Conservation (phyloP, 2,113 vertebrate genomes). For the Nothocercus nigrocapillus region DNA sequence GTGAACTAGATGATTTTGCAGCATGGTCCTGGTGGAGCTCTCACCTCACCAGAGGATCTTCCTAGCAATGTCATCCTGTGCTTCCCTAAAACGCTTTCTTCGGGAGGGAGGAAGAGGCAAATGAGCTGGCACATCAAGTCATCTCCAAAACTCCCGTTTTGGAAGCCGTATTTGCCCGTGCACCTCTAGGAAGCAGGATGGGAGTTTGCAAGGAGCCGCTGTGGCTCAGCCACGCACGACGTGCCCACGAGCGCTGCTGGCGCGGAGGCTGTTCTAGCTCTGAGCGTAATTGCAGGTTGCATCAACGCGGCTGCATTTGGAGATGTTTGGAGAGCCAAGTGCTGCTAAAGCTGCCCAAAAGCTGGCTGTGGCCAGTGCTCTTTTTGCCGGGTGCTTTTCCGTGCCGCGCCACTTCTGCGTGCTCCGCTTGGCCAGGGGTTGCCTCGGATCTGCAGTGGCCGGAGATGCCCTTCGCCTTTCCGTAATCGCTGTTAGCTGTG, state of each 20-base stretch:
- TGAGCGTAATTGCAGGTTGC: constrained; percentile 20
- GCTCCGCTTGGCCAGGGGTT: not conserved
- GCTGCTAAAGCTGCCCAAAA: not conserved
- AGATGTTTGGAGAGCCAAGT: not conserved
- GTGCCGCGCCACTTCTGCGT: rapidly evolving
- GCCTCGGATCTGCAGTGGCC: not conserved
- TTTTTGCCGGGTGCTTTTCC: not conserved
- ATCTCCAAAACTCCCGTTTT: not conserved
- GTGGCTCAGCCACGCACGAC: not conserved
- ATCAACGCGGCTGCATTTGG: not conserved
- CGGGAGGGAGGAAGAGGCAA: not conserved
- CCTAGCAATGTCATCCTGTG: not conserved
- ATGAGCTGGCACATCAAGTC: not conserved
- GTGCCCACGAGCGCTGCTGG: not conserved
- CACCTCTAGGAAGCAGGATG: not conserved
- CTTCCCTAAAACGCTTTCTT: constrained; percentile 1
- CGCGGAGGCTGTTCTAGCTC: not conserved
- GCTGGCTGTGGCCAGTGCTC: not conserved
- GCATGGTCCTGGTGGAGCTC: no score
- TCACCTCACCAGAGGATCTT: not conserved
- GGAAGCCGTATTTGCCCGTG: not conserved
- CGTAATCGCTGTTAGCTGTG: no score
- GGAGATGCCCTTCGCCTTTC: not conserved
- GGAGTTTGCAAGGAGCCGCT: not conserved
- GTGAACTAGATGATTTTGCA: not conserved